Evolutionary conservation across 1,140 invertebrate genomes (phyloP).

Genomic region (Drosophila navojoa): DNA sequence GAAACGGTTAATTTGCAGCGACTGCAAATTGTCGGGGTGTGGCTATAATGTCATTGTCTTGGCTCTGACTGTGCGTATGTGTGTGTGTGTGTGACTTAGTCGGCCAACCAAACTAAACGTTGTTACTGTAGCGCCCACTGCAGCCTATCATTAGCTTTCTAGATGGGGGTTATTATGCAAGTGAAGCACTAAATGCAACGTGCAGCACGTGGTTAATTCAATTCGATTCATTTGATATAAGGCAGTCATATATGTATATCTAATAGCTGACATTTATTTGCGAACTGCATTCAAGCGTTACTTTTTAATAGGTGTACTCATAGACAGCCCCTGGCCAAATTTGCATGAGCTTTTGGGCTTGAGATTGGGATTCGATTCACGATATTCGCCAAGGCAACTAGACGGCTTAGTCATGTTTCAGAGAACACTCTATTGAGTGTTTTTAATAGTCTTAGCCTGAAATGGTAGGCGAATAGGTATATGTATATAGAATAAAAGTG

Average conservation of each 20-base stretch:
- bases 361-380: slow-evolving; percentile 1
- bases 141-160: slow-evolving; percentile 30
- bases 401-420: neutral
- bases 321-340: slow-evolving; percentile 11
- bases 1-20: slow-evolving; percentile 38
- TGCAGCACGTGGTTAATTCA: slow-evolving; percentile 39
- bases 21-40: slow-evolving; percentile 48
- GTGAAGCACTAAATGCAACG: slow-evolving; percentile 31
- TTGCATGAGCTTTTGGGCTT: neutral
- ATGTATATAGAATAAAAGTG: no score
- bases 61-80: neutral
- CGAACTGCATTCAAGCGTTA: slow-evolving; percentile 33
- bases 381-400: slow-evolving; percentile 1
- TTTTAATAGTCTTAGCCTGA: neutral
- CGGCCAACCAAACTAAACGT: slow-evolving; percentile 13
- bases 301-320: slow-evolving; percentile 1
- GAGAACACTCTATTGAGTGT: neutral
- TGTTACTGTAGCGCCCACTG: slow-evolving; percentile 24
- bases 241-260: slow-evolving; percentile 2
- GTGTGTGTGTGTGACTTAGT: slow-evolving; percentile 9
- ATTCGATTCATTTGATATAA: slow-evolving; percentile 10
- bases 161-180: slow-evolving; percentile 24
- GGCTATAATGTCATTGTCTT: slow-evolving; percentile 41
- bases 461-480: neutral
- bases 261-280: slow-evolving; percentile 26